These are phyloP conservation scores for Panagrolaimus sp. DNA, from an alignment of 1,140 invertebrate genomes.

Conservation along the genomic window DNA sequence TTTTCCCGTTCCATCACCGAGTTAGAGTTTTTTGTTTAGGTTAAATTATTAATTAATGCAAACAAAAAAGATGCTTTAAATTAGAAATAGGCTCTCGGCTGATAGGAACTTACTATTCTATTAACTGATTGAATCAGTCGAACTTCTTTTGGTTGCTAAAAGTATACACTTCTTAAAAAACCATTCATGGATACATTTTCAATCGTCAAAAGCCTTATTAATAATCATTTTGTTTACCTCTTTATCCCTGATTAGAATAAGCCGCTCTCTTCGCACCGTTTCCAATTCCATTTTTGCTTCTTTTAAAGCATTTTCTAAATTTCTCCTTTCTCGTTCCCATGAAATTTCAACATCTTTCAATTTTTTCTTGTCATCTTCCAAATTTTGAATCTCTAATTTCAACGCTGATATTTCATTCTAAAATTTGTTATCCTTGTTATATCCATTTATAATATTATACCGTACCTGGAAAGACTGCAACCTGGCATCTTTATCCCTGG, in stretches of 20 bases:
- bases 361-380: constrained; percentile 6
- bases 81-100: too few relatives aligned
- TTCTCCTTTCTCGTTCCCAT: background rate
- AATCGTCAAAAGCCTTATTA: background rate
- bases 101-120: constrained; percentile 21
- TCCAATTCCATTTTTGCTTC: constrained; percentile 2
- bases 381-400: background rate
- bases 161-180: background rate
- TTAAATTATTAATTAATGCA: too few relatives aligned
- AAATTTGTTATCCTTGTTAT: background rate
- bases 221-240: background rate
- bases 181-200: background rate
- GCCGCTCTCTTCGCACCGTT: background rate
- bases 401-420: background rate
- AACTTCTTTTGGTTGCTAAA: constrained; percentile 1
- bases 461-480: background rate
- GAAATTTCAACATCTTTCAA: background rate
- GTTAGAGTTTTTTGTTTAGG: too few relatives aligned
- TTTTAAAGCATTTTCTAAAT: background rate
- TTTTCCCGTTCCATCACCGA: too few relatives aligned
- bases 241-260: background rate
- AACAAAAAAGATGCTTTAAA: too few relatives aligned
- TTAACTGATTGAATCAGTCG: constrained; percentile 22
- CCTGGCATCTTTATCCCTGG: constrained; percentile 25
- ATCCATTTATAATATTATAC: too few relatives aligned